Evolutionary conservation across 2,888 invertebrate genomes (phyloP), one percentile per base, ranked within the genome.

Genomic region (Pseudoips prasinana): DNA sequence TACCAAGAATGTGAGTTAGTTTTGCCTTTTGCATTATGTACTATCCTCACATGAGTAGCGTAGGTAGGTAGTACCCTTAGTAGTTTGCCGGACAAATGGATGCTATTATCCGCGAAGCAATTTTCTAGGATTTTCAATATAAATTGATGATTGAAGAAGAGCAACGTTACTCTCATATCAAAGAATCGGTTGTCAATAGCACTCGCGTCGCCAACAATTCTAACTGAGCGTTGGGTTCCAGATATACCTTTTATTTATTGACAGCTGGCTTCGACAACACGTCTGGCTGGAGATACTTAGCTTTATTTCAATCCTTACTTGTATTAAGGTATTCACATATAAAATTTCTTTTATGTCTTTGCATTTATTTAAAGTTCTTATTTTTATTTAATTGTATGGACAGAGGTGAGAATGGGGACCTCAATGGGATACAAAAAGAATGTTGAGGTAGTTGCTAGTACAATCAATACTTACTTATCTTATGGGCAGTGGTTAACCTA

Each of bases 211-310:
- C 44, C 46, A 40, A 47, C 50, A 46, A 29, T 45, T 23, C 37
- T 45, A 38, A 33, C 33, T 38, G 38, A 52, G 52, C 46, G 50
- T 36, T 46, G 50, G 39, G 42, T 45, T 51, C 34, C 39, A 36
- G 46, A 49, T 45, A 53, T 46, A 59, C 45, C 41, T 50, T 54
- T 52, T 52, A 58, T 60, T 56, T 62, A 58, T 62, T 56, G 56
- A 56, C 53, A 57, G 47, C 42, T 52, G 46, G 47, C 51, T 52
- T 56, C 53, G 35, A 39, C 39, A 25, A 39, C 39, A 38, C 38
- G 34, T 39, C 53, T 38, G 54, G 45, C 53, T 38, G 54, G 45
- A 57, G 31, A 38, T 36, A 47, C 47, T 51, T 50, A 50, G 54
- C 41, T 47, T 56, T 45, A 34, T 33, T 38, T 25, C 24, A 36